A percentile compares a stretch with the other conserved stretches of the same genome.
phyloP scores from a whole-genome alignment of 2,888 invertebrate genomes.

The Yponomeuta evonymella region DNA sequence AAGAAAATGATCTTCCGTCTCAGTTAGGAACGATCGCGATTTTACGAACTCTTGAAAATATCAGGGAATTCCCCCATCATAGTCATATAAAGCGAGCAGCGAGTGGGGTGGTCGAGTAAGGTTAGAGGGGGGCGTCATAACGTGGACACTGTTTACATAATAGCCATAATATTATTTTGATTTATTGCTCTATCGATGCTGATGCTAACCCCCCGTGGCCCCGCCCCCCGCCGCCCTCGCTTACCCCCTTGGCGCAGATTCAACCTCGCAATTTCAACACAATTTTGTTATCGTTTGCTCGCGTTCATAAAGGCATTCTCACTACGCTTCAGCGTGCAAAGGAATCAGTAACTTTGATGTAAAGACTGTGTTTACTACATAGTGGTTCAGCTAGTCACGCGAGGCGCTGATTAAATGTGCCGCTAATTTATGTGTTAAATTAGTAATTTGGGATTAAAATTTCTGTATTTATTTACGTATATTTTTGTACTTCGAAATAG shows the following conservation, averaged over 20 bases:
- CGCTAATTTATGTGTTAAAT: constrained; percentile 1
- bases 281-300: constrained; percentile 52
- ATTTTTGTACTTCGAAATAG: neutral
- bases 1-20: neutral
- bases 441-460: neutral
- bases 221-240: neutral
- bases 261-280: constrained; percentile 46
- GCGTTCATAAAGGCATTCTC: constrained; percentile 55
- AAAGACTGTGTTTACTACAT: constrained; percentile 13
- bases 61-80: constrained; percentile 2
- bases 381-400: constrained; percentile 2
- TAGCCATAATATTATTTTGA: constrained; percentile 68
- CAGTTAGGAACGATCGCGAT: neutral
- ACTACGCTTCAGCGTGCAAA: constrained; percentile 55
- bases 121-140: constrained; percentile 35
- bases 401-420: constrained; percentile 5
- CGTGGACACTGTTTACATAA: constrained; percentile 60
- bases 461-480: neutral
- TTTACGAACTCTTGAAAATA: neutral
- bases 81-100: constrained; percentile 33
- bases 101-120: constrained; percentile 32
- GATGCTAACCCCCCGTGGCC: constrained; percentile 29
- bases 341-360: constrained; percentile 60
- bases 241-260: constrained; percentile 11
- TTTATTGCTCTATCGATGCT: constrained; percentile 69